These are phyloP conservation scores for Tipula vernalis DNA, from an alignment of 2,888 invertebrate genomes.

Conservation along the genomic window DNA sequence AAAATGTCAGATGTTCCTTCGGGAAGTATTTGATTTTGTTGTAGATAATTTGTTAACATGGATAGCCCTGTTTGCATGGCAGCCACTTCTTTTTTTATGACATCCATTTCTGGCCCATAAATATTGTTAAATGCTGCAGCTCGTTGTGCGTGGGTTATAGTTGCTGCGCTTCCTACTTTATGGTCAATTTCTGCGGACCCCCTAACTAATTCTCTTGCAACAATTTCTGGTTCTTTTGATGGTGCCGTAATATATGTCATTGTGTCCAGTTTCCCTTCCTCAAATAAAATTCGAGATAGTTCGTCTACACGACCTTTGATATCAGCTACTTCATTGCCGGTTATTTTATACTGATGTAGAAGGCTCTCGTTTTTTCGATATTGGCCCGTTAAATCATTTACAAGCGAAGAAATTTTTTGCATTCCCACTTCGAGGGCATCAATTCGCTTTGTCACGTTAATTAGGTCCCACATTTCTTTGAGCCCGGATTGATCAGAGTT, in stretches of 20 bases:
- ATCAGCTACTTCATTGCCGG: conserved; percentile 10
- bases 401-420: conserved; percentile 43
- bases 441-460: conserved; percentile 48
- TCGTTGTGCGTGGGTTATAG: neutral
- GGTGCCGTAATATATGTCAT: neutral
- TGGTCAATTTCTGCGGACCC: neutral
- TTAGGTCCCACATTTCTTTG: conserved; percentile 51
- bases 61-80: neutral
- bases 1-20: neutral
- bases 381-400: conserved; percentile 43
- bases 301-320: conserved; percentile 12
- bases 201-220: neutral
- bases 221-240: neutral
- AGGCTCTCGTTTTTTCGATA: conserved; percentile 22
- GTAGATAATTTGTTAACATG: neutral
- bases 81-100: neutral
- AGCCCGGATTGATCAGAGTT: conserved; percentile 22
- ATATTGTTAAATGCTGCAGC: neutral
- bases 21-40: neutral
- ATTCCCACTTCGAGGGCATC: conserved; percentile 50
- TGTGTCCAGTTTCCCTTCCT: neutral
- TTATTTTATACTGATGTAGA: neutral
- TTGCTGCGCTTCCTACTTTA: neutral
- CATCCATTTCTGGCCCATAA: neutral
- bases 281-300: neutral